These are phyloP conservation scores for Lepidurus arcticus DNA, from an alignment of 1,140 invertebrate genomes.

Conservation along the genomic window DNA sequence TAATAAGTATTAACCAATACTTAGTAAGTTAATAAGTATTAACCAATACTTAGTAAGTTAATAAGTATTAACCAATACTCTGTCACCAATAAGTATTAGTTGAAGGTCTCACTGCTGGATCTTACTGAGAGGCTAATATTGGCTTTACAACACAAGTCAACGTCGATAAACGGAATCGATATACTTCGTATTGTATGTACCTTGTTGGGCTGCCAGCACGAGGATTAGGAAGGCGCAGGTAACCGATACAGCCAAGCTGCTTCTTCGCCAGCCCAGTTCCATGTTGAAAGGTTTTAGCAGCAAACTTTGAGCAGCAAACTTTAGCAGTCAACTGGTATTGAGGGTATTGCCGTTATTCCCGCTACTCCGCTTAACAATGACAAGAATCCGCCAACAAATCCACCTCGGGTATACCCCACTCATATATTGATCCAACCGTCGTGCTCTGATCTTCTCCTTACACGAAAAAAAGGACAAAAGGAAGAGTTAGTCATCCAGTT, in stretches of 20 bases:
- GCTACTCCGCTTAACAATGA: background rate
- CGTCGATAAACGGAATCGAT: constrained; percentile 12
- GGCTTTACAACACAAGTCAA: background rate
- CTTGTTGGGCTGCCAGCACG: background rate
- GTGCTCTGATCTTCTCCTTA: background rate
- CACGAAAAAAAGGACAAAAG: background rate
- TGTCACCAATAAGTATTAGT: no score
- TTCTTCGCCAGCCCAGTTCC: background rate
- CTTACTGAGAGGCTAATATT: background rate
- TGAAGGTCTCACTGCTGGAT: background rate
- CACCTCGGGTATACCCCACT: background rate
- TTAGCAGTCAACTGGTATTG: background rate
- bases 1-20: no score
- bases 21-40: no score
- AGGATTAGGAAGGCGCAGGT: background rate
- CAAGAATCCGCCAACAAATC: constrained; percentile 9
- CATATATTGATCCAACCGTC: background rate
- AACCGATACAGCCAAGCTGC: background rate
- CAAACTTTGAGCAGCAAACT: background rate
- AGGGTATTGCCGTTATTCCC: background rate
- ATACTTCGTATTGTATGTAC: background rate
- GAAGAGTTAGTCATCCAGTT: background rate
- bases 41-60: no score
- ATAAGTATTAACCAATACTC: no score
- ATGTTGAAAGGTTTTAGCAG: background rate